These are phyloP conservation scores for Microctonus hyperodae DNA, from an alignment of 2,888 invertebrate species.

Conservation along the genomic window DNA sequence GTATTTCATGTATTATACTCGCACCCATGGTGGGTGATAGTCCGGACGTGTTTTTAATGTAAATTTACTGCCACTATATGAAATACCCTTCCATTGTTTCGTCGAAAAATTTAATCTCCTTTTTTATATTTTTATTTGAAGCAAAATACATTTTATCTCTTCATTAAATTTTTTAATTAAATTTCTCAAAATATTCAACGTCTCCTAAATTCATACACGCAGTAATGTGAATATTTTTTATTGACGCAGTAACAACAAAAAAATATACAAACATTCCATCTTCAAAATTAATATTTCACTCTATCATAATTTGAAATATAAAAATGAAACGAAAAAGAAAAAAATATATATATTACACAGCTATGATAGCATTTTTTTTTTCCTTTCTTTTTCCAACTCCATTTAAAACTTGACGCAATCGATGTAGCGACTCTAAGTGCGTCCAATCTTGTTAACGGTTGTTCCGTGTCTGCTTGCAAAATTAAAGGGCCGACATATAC, in stretches of 20 bases:
- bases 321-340: background rate
- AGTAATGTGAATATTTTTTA: too few relatives aligned
- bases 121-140: background rate
- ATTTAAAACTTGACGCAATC: background rate
- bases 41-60: constrained; percentile 18
- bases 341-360: background rate
- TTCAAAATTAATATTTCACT: background rate
- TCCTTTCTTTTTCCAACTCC: too few relatives aligned
- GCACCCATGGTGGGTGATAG: background rate
- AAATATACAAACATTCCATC: background rate
- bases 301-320: background rate
- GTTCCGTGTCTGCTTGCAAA: background rate
- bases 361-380: background rate
- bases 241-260: too few relatives aligned
- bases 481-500: background rate
- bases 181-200: background rate
- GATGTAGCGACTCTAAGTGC: background rate
- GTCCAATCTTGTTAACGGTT: background rate
- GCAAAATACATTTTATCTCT: background rate
- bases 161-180: constrained; percentile 12
- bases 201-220: too few relatives aligned
- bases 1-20: constrained; percentile 21
- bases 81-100: constrained; percentile 1
- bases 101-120: background rate
- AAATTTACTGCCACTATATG: constrained; percentile 13